These are phyloP conservation scores for Empidonax traillii DNA, from an alignment of 2,113 vertebrate species.

Conservation along the genomic window DNA sequence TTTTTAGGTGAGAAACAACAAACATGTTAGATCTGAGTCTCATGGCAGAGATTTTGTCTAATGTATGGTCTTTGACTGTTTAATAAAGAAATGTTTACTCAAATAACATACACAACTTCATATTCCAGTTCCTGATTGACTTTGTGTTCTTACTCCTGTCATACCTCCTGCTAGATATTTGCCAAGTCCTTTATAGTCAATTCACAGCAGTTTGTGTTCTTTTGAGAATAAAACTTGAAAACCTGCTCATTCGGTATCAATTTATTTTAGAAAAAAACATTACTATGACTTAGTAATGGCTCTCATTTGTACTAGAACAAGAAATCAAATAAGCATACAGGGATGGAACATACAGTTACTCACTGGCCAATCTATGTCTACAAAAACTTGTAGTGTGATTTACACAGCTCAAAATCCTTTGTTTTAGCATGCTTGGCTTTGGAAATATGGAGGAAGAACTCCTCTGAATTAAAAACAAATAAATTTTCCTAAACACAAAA, in stretches of 20 bases:
- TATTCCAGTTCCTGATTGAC: background rate
- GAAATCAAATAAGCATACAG: background rate
- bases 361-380: background rate
- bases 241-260: background rate
- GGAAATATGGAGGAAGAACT: background rate
- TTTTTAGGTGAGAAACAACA: background rate
- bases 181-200: background rate
- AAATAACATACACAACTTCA: background rate
- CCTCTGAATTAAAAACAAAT: background rate
- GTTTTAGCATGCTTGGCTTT: background rate
- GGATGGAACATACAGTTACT: background rate
- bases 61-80: background rate
- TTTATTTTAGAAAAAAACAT: background rate
- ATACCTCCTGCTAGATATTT: background rate
- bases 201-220: background rate
- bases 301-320: background rate
- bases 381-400: background rate
- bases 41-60: background rate
- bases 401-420: background rate
- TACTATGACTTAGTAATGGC: background rate
- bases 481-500: background rate
- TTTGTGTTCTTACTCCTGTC: background rate
- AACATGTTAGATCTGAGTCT: background rate
- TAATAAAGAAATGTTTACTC: background rate
- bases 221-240: background rate